phyloP scores from a whole-genome alignment of 2,113 vertebrate genomes.

The Atrichornis clamosus region DNA sequence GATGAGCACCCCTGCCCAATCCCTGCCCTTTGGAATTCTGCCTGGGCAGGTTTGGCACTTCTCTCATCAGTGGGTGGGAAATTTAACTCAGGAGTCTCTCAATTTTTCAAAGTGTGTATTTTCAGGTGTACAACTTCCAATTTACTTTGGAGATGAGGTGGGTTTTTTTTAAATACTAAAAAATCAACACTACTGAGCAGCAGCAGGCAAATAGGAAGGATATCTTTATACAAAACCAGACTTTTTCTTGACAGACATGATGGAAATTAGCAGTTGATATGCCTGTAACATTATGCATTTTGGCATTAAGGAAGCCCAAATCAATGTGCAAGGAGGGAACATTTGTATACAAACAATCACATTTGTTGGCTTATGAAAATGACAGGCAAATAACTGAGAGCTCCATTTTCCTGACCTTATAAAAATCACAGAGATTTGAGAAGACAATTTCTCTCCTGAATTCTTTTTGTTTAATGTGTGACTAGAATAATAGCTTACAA shows the following conservation, averaged over 20 bases:
- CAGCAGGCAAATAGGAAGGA: not conserved
- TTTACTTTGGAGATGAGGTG: not conserved
- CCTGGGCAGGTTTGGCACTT: too few species aligned
- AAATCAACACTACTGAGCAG: not conserved
- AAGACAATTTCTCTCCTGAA: not conserved
- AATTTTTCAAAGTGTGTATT: not conserved
- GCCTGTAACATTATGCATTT: not conserved
- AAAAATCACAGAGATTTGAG: slow-evolving; percentile 1
- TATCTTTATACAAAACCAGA: not conserved
- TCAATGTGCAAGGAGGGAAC: not conserved
- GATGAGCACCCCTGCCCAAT: too few species aligned
- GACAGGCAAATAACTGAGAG: not conserved
- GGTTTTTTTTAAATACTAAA: not conserved
- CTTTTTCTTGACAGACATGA: not conserved
- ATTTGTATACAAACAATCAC: not conserved
- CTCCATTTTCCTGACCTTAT: not conserved
- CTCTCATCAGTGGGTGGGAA: not conserved
- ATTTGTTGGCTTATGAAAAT: not conserved
- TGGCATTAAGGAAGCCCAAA: not conserved
- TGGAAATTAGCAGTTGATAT: not conserved
- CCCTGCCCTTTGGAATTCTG: not conserved
- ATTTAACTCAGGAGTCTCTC: not conserved
- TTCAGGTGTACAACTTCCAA: not conserved
- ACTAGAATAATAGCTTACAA: slow-evolving; percentile 5
- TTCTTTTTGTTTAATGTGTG: not conserved